Conservation (phyloP, 1,140 invertebrate genomes). For the Drosophila ananassae region DNA sequence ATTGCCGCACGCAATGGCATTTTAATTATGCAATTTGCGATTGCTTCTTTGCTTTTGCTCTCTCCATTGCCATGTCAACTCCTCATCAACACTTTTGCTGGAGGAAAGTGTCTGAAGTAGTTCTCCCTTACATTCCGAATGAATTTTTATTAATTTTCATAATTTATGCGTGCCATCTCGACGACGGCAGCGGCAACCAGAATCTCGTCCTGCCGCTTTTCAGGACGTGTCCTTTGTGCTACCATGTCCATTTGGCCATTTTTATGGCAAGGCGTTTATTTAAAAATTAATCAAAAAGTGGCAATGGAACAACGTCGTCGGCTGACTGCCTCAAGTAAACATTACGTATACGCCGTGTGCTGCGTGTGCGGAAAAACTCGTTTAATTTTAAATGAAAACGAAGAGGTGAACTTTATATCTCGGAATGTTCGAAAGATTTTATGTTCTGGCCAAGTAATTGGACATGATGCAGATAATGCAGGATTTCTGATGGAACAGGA, state of each 20-base stretch:
- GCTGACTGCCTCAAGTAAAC: slow-evolving; percentile 54
- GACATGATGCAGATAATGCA: slow-evolving; percentile 3
- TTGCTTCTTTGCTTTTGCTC: slow-evolving; percentile 34
- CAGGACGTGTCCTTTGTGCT: slow-evolving; percentile 33
- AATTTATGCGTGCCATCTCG: slow-evolving; percentile 66
- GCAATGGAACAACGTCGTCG: slow-evolving; percentile 39
- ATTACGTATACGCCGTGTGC: slow-evolving; percentile 62
- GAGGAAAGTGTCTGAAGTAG: slow-evolving; percentile 33
- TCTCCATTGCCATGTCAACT: slow-evolving; percentile 57
- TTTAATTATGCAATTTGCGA: slow-evolving; percentile 72
- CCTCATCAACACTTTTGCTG: slow-evolving; percentile 64
- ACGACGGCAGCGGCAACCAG: slow-evolving; percentile 32
- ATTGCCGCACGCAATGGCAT: slow-evolving; percentile 55
- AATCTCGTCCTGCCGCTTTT: slow-evolving; percentile 25
- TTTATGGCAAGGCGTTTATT: slow-evolving; percentile 75
- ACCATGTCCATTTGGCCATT: slow-evolving; percentile 58
- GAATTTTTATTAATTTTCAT: slow-evolving; percentile 82
- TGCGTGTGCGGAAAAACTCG: slow-evolving; percentile 25
- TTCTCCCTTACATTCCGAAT: slow-evolving; percentile 34
- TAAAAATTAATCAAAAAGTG: slow-evolving; percentile 82
- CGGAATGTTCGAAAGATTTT: slow-evolving; percentile 6
- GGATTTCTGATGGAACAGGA: slow-evolving; percentile 1
- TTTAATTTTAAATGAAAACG: slow-evolving; percentile 64
- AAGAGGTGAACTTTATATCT: slow-evolving; percentile 10
- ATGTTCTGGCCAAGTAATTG: slow-evolving; percentile 5